A percentile compares a stretch with the other conserved stretches of the same genome.
Conservation (phyloP, 2,888 invertebrate species). For the Baronia brevicornis region DNA sequence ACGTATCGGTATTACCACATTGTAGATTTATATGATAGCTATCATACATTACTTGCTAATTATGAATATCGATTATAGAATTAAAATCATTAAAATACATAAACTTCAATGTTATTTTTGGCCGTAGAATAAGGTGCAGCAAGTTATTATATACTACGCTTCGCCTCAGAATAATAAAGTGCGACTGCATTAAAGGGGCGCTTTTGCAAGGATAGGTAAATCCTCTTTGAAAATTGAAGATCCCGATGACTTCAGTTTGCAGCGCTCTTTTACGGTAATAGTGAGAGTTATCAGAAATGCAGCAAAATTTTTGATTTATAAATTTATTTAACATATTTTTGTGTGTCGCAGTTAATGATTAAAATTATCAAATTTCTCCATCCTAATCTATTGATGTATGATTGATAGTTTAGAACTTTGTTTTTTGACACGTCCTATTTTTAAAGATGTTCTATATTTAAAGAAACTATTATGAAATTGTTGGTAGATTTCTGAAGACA, state of each 20-base stretch:
- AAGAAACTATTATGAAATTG: too few species aligned
- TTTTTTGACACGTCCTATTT: too few species aligned
- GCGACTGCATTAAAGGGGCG: conserved; percentile 37
- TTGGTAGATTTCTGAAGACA: too few species aligned
- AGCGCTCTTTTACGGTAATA: conserved; percentile 56
- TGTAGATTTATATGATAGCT: conserved; percentile 15
- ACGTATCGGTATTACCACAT: conserved; percentile 18
- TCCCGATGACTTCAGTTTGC: conserved; percentile 38
- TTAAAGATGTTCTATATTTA: too few species aligned
- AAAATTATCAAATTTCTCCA: too few species aligned
- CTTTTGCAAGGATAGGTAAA: conserved; percentile 46
- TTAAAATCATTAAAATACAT: conserved; percentile 30
- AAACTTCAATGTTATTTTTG: conserved; percentile 38
- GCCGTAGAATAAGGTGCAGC: conserved; percentile 27
- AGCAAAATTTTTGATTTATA: conserved; percentile 42
- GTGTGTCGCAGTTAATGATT: too few species aligned
- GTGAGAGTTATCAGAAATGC: conserved; percentile 54
- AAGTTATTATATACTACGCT: too few species aligned
- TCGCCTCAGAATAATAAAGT: too few species aligned
- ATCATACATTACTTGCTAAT: too few species aligned
- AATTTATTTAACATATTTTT: not conserved
- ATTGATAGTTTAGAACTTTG: too few species aligned
- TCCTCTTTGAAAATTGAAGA: conserved; percentile 61
- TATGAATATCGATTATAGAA: conserved; percentile 22
- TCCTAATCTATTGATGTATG: too few species aligned